Conservation (phyloP, 2,797 vertebrate genomes). For the Chelidonichthys spinosus region DNA sequence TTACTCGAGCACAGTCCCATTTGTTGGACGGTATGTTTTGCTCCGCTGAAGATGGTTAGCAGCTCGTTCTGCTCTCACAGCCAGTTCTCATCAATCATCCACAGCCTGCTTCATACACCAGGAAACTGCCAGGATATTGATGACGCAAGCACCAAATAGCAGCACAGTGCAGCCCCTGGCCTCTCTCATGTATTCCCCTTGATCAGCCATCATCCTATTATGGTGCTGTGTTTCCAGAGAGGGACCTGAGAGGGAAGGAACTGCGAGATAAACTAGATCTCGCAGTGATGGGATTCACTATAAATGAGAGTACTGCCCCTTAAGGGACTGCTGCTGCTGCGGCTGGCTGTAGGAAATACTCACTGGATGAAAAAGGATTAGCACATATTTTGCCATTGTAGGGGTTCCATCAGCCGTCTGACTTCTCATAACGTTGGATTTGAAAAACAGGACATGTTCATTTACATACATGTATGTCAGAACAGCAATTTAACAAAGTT, state of each 20-base stretch:
- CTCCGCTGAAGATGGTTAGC: constrained; percentile 52
- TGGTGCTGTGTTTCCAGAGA: constrained; percentile 46
- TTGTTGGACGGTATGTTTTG: constrained; percentile 47
- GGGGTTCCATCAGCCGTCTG: constrained; percentile 1
- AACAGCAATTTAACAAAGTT: background rate
- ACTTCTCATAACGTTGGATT: background rate
- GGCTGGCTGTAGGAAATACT: constrained; percentile 35
- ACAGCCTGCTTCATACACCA: constrained; percentile 47
- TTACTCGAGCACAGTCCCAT: constrained; percentile 35
- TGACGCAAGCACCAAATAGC: constrained; percentile 67
- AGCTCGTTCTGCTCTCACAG: constrained; percentile 54
- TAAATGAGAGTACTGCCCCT: constrained; percentile 37
- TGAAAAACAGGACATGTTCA: constrained; percentile 10
- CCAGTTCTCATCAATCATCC: constrained; percentile 71
- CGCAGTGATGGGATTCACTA: constrained; percentile 39
- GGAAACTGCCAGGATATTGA: constrained; percentile 70
- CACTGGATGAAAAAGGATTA: constrained; percentile 32
- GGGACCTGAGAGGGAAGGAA: constrained; percentile 34
- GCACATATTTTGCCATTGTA: constrained; percentile 29
- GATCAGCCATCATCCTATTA: constrained; percentile 61
- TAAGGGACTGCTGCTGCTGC: constrained; percentile 29
- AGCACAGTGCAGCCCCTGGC: constrained; percentile 24
- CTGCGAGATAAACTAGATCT: constrained; percentile 50
- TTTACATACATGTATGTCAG: background rate
- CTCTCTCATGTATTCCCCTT: constrained; percentile 49